phyloP scores from a whole-genome alignment of 2,797 vertebrate genomes.

The Sebastes iracundus region DNA sequence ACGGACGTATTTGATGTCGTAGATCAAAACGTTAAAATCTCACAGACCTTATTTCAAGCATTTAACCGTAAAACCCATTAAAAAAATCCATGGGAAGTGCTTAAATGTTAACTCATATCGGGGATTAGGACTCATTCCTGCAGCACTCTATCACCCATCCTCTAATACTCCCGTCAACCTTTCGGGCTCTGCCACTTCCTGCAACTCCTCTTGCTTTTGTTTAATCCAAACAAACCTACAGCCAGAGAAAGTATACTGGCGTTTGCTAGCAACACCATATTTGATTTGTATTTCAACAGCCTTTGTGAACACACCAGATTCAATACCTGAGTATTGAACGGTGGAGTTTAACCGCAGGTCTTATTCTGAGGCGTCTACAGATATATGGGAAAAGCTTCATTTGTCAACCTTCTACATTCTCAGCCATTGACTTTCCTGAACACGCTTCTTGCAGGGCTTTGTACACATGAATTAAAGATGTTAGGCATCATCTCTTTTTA shows the following conservation, averaged over 20 bases:
- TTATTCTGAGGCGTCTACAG: background rate
- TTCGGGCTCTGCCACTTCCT: background rate
- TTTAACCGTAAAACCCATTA: background rate
- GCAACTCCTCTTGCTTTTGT: background rate
- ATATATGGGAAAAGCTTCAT: constrained; percentile 18
- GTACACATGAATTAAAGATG: constrained; percentile 76
- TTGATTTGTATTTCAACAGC: background rate
- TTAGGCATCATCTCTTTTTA: constrained; percentile 68
- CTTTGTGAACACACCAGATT: background rate
- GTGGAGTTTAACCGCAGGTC: background rate
- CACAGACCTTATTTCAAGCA: background rate
- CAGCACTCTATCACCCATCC: background rate
- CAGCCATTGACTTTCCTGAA: constrained; percentile 55
- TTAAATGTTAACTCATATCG: background rate
- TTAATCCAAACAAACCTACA: background rate
- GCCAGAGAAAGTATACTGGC: background rate
- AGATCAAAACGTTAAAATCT: background rate
- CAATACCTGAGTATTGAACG: background rate
- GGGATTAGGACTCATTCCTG: background rate
- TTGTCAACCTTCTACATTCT: constrained; percentile 50
- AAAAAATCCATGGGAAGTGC: background rate
- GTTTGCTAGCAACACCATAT: background rate
- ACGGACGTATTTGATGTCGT: background rate
- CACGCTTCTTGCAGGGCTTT: constrained; percentile 58
- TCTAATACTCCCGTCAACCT: background rate